Conservation (phyloP, 2,797 vertebrate genomes). For the Pelobates cultripes region DNA sequence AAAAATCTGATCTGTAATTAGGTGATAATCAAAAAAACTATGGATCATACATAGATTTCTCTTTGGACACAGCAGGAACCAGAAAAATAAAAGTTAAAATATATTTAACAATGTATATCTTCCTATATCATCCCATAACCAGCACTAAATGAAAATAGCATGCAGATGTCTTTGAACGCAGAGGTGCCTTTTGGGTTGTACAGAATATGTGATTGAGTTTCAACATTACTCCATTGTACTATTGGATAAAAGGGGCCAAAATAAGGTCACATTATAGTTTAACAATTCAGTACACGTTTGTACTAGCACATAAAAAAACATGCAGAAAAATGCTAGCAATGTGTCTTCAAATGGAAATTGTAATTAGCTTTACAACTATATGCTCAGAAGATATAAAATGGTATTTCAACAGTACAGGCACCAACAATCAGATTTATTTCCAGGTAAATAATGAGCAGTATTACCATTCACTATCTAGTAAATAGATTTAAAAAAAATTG, state of each 20-base stretch:
- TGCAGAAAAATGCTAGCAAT: background rate
- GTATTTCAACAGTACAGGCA: too few species aligned
- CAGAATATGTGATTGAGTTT: background rate
- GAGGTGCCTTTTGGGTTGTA: background rate
- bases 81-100: background rate
- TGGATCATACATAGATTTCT: background rate
- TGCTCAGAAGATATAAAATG: too few species aligned
- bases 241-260: background rate
- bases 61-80: background rate
- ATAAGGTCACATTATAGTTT: background rate
- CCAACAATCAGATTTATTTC: too few species aligned
- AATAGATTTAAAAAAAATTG: too few species aligned
- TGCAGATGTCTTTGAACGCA: constrained; percentile 1
- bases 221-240: background rate
- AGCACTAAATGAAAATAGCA: constrained; percentile 5
- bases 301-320: background rate
- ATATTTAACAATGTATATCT: background rate
- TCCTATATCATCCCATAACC: background rate
- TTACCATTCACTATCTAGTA: too few species aligned
- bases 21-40: background rate
- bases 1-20: background rate
- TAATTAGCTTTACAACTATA: background rate
- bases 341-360: background rate
- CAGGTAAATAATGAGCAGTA: too few species aligned
- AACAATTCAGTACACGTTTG: background rate